Conservation (phyloP, 2,888 invertebrate species). For the Adineta ricciae region DNA sequence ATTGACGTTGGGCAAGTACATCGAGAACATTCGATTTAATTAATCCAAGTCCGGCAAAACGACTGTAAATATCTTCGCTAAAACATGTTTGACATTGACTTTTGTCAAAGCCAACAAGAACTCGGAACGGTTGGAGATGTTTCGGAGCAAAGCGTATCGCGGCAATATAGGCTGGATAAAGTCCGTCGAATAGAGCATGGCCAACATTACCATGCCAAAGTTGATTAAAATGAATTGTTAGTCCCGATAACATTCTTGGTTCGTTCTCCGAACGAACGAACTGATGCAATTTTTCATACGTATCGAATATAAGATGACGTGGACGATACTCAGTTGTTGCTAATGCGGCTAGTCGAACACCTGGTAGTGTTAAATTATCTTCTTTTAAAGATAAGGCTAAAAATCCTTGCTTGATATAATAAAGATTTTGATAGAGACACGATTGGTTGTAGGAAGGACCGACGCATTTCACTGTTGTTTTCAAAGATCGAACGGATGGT, state of each 20-base stretch:
- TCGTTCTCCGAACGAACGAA: background rate
- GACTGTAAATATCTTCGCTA: too few species aligned
- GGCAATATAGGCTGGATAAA: too few species aligned
- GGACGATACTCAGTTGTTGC: background rate
- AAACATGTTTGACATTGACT: background rate
- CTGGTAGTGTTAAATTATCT: background rate
- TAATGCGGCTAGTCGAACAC: background rate
- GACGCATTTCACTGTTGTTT: background rate
- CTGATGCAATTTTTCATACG: background rate
- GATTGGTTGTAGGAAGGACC: background rate
- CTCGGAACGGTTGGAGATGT: too few species aligned
- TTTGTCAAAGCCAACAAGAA: background rate
- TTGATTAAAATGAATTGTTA: background rate
- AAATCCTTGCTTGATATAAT: background rate
- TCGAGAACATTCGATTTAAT: too few species aligned
- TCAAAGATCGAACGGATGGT: too few species aligned
- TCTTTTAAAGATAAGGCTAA: background rate
- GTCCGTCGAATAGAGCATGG: too few species aligned
- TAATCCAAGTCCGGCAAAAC: too few species aligned
- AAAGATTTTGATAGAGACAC: background rate
- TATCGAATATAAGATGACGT: background rate
- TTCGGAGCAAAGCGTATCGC: too few species aligned
- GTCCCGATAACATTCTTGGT: background rate
- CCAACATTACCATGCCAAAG: too few species aligned
- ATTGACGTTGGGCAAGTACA: too few species aligned